Base-by-base conservation (phyloP, 2,888 invertebrate genomes). In the Cheiracanthium punctorium region DNA sequence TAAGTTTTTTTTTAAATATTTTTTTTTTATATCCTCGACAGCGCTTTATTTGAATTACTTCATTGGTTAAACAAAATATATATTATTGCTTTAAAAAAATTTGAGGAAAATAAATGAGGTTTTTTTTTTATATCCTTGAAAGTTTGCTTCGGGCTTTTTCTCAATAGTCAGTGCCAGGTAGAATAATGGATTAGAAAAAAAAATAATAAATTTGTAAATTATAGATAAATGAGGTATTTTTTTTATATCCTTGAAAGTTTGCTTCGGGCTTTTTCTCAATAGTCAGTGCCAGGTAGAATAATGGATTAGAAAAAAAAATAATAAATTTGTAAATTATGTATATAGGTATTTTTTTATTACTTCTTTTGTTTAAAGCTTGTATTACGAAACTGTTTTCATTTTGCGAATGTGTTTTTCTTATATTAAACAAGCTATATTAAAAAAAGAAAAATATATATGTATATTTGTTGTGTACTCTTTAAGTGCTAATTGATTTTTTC, bases 81-180 rank as follows among this genome's bases (percentile, higher is more conserved):
- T 67, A 67, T 76, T 75, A 67, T 64, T 64, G 14, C 64, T 74
- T 33, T 37, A 33, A 28, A 76, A 67, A 30, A 67, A 33, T n/a
- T 32, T n/a, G n/a, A n/a, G n/a, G n/a, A n/a, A 76, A 20, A 76
- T 76, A 76, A 65, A 76, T 76, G 65, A 37, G 65, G n/a, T 52
- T 52, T 37, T 28, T 58, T 29, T 67, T 67, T 41, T 70, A 28
- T 71, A 24, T 32, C 58, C 28, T 33, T 79, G 41, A 64, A 28
- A 32, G 37, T 43, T 20, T 64, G n/a, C 32, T 43, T 14, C 14
- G 24, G 32, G 14, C 24, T 33, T 69, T 77, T 70, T 30, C 30
- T 67, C 30, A 30, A 67, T 67, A 67, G 7, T 29, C n/a, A n/a
- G n/a, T n/a, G n/a, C n/a, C n/a, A n/a, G n/a, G n/a, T n/a, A n/a